These are phyloP conservation scores for Allygus modestus DNA, from an alignment of 2,888 invertebrate genomes.

Conservation along the genomic window DNA sequence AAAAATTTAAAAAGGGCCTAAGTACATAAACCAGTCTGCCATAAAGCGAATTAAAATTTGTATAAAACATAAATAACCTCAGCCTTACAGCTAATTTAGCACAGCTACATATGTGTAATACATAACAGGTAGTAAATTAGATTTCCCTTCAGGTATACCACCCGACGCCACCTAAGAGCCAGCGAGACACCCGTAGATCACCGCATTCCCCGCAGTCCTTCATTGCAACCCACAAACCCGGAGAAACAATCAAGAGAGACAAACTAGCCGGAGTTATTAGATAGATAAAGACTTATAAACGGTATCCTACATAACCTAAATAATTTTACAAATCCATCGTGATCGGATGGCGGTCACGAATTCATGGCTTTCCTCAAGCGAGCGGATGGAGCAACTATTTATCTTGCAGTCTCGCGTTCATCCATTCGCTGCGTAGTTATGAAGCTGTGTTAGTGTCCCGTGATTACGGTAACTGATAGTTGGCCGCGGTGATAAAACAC, in stretches of 20 bases:
- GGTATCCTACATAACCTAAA: conserved; percentile 60
- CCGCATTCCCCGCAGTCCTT: not conserved
- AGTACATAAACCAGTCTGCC: too few species aligned
- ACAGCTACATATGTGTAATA: too few species aligned
- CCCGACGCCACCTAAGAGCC: too few species aligned
- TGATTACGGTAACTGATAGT: conserved; percentile 56
- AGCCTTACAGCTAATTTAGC: too few species aligned
- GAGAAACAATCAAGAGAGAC: conserved; percentile 44
- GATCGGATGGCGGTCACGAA: conserved; percentile 54
- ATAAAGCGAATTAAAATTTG: too few species aligned
- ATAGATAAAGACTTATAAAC: conserved; percentile 57
- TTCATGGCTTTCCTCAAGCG: conserved; percentile 58
- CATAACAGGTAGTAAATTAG: too few species aligned
- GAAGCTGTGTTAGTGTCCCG: conserved; percentile 43
- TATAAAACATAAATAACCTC: too few species aligned
- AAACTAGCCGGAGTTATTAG: conserved; percentile 52
- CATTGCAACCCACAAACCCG: not conserved
- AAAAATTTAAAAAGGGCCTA: too few species aligned
- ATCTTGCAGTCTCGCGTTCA: conserved; percentile 13
- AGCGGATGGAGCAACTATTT: conserved; percentile 53
- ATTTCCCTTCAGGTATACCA: too few species aligned
- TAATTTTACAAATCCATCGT: conserved; percentile 59
- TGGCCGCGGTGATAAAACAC: conserved; percentile 39
- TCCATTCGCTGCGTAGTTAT: conserved; percentile 50
- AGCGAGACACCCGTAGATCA: not conserved